Evolutionary conservation across 1,140 invertebrate species (phyloP).

Genomic region (Limonius californicus): DNA sequence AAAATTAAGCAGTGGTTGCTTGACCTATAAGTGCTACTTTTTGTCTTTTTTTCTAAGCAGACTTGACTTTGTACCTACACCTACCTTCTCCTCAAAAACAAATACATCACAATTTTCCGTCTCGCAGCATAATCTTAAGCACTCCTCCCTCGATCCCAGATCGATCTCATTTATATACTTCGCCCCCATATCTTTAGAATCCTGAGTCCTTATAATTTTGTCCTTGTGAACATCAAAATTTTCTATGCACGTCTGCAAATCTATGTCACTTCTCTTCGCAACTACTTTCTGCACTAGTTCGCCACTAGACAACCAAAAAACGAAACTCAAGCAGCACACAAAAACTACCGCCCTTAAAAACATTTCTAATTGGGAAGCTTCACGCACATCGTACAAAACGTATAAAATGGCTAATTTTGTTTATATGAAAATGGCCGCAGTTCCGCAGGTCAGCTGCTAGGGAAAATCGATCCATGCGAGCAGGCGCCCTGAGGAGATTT

Average conservation of each 20-base stretch:
- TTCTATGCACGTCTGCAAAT: slow-evolving; percentile 49
- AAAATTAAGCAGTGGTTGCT: too few species aligned
- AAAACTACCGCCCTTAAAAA: not conserved
- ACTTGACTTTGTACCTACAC: too few species aligned
- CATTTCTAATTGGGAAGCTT: not conserved
- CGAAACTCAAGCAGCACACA: not conserved
- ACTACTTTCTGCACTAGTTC: not conserved
- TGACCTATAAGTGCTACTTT: too few species aligned
- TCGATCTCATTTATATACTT: slow-evolving; percentile 84
- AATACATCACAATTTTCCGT: slow-evolving; percentile 85
- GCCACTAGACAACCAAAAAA: not conserved
- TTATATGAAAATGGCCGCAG: slow-evolving; percentile 3
- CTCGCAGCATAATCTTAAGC: slow-evolving; percentile 80
- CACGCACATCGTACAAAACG: not conserved
- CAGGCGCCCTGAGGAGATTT: not conserved
- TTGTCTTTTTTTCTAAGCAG: too few species aligned
- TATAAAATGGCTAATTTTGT: slow-evolving; percentile 9
- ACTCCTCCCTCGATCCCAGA: slow-evolving; percentile 72
- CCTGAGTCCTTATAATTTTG: slow-evolving; percentile 87
- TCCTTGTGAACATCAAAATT: slow-evolving; percentile 82
- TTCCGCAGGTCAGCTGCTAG: not conserved
- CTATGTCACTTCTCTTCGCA: slow-evolving; percentile 39
- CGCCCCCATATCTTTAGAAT: slow-evolving; percentile 81
- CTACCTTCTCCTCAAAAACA: slow-evolving; percentile 88
- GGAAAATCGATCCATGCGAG: not conserved